These are phyloP conservation scores for Lysiphlebus fabarum DNA, from an alignment of 1,140 invertebrate genomes.

Conservation along the genomic window DNA sequence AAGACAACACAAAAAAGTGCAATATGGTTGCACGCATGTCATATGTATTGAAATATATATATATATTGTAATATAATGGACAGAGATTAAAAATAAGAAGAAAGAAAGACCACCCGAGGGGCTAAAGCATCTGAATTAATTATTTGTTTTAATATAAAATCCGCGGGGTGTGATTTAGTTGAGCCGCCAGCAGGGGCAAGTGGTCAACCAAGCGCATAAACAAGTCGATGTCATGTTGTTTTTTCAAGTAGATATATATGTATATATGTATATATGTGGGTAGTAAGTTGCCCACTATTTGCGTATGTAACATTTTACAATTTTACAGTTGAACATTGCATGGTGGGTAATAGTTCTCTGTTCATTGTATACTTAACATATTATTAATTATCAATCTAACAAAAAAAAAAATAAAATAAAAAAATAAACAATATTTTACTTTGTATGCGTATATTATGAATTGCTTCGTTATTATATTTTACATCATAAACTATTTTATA, in stretches of 20 bases:
- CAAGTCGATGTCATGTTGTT: slow-evolving; percentile 43
- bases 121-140: slow-evolving; percentile 50
- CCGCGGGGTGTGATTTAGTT: slow-evolving; percentile 52
- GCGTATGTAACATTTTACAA: neutral
- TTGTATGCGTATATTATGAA: too few relatives aligned
- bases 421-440: too few relatives aligned
- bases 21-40: too few relatives aligned
- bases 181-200: slow-evolving; percentile 40
- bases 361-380: too few relatives aligned
- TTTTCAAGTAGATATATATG: slow-evolving; percentile 28
- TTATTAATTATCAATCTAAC: too few relatives aligned
- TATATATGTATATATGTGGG: slow-evolving; percentile 28
- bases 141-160: slow-evolving; percentile 57
- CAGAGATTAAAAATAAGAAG: slow-evolving; percentile 1
- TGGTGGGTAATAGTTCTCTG: too few relatives aligned
- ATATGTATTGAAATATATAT: neutral
- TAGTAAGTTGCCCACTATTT: slow-evolving; percentile 29
- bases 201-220: slow-evolving; percentile 43
- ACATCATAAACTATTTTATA: too few relatives aligned
- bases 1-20: neutral
- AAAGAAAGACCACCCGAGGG: slow-evolving; percentile 45
- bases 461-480: too few relatives aligned
- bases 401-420: too few relatives aligned
- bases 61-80: slow-evolving; percentile 8
- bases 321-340: too few relatives aligned